phyloP scores from a whole-genome alignment of 1,140 invertebrate genomes.

The Drosophila kurseongensis region DNA sequence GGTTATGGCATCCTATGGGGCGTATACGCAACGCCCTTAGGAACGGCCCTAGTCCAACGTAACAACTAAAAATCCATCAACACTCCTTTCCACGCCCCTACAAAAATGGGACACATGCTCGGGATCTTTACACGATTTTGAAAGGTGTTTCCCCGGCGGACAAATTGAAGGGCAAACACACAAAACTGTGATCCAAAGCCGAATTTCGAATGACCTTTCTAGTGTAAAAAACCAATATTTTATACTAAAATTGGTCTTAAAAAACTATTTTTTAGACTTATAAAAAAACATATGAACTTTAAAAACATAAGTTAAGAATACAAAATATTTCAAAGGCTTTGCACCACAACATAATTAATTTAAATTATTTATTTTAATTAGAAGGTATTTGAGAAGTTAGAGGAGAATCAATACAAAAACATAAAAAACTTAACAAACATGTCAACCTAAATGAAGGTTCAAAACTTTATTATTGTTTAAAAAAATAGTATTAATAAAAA shows the following conservation, averaged over 20 bases:
- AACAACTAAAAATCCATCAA: constrained; percentile 50
- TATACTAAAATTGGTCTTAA: too few species aligned
- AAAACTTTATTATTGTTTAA: not conserved
- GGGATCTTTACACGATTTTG: constrained; percentile 7
- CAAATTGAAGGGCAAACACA: constrained; percentile 34
- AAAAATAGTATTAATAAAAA: not conserved
- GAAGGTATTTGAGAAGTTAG: too few species aligned
- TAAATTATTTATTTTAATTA: too few species aligned
- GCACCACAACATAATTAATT: too few species aligned
- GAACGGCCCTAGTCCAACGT: constrained; percentile 10
- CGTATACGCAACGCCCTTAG: constrained; percentile 40
- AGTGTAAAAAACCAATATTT: too few species aligned
- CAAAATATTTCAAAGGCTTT: too few species aligned
- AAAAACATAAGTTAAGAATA: too few species aligned
- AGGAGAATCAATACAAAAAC: too few species aligned
- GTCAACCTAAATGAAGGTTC: too few species aligned
- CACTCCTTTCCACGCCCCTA: constrained; percentile 14
- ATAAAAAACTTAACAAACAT: too few species aligned
- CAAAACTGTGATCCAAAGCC: not conserved
- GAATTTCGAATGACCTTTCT: not conserved
- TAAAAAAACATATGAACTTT: too few species aligned
- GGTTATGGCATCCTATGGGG: constrained; percentile 16
- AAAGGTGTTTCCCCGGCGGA: constrained; percentile 20
- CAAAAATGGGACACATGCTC: constrained; percentile 7
- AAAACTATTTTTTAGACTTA: too few species aligned